A percentile compares a stretch with the other conserved stretches of the same genome.
These are phyloP conservation scores for Ctenopoma multispine DNA, from an alignment of 2,797 vertebrate species.

Conservation along the genomic window DNA sequence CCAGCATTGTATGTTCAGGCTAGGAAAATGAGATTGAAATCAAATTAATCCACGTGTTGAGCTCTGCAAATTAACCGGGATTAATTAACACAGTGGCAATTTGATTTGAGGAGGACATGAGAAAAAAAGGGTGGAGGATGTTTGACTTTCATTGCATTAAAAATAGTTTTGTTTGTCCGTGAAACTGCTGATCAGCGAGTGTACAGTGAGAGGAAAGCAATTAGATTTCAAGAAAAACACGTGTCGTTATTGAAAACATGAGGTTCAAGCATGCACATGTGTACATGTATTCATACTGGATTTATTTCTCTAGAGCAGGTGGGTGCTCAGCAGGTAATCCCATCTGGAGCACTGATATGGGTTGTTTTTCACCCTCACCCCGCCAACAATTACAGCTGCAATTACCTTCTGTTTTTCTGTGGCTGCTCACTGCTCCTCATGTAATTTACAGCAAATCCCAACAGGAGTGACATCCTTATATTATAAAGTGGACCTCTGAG, in stretches of 20 bases:
- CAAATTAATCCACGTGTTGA: conserved; percentile 14
- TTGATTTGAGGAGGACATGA: conserved; percentile 33
- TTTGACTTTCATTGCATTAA: background rate
- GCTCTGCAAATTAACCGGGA: conserved; percentile 13
- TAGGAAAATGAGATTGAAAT: conserved; percentile 25
- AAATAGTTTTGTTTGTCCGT: background rate
- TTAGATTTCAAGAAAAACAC: too few relatives aligned
- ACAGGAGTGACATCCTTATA: too few relatives aligned
- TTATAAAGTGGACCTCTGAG: too few relatives aligned
- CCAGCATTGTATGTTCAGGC: conserved; percentile 15
- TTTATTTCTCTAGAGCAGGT: too few relatives aligned
- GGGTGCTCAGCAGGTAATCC: too few relatives aligned
- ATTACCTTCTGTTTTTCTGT: too few relatives aligned
- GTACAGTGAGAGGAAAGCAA: background rate
- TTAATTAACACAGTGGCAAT: conserved; percentile 40
- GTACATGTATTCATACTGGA: too few relatives aligned
- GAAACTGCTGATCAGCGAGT: background rate
- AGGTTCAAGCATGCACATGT: background rate
- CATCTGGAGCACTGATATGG: too few relatives aligned
- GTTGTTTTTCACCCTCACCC: too few relatives aligned
- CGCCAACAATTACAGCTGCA: too few relatives aligned
- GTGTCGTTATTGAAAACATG: background rate
- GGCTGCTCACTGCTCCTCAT: too few relatives aligned
- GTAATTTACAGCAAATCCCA: too few relatives aligned
- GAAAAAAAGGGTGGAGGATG: background rate